phyloP scores from a whole-genome alignment of 2,113 vertebrate species.

The Gavia stellata region DNA sequence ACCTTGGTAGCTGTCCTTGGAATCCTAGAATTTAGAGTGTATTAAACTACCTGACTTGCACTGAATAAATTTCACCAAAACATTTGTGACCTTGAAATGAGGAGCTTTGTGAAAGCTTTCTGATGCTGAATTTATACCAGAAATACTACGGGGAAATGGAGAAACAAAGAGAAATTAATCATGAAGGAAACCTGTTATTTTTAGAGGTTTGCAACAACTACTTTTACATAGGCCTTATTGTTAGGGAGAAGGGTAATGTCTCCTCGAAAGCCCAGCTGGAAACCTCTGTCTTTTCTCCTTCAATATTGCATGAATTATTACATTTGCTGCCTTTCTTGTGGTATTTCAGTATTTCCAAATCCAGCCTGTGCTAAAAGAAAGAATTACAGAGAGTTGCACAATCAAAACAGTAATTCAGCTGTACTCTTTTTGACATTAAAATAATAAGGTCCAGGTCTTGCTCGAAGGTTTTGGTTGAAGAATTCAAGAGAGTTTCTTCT shows the following conservation, averaged over 20 bases:
- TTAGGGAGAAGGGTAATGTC: background rate
- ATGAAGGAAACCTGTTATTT: background rate
- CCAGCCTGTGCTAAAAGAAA: background rate
- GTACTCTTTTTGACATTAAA: background rate
- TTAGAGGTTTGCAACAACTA: background rate
- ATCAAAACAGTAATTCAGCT: background rate
- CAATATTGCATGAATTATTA: background rate
- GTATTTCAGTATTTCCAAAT: background rate
- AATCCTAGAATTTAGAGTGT: background rate
- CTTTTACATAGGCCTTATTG: background rate
- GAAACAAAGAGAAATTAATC: slow-evolving; percentile 22
- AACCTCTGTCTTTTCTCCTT: background rate
- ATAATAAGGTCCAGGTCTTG: background rate
- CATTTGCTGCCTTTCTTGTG: background rate
- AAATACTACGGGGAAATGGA: background rate
- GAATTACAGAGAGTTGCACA: background rate
- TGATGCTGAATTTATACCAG: background rate
- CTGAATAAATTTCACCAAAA: slow-evolving; percentile 9
- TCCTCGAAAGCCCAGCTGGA: background rate
- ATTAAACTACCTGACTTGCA: background rate
- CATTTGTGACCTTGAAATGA: background rate
- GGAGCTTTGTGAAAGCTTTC: background rate
- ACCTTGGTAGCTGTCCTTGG: background rate
- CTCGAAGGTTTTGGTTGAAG: background rate
- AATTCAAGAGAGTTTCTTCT: background rate